phyloP scores from a whole-genome alignment of 2,113 vertebrate species.

The Trematocara nigrifrons region DNA sequence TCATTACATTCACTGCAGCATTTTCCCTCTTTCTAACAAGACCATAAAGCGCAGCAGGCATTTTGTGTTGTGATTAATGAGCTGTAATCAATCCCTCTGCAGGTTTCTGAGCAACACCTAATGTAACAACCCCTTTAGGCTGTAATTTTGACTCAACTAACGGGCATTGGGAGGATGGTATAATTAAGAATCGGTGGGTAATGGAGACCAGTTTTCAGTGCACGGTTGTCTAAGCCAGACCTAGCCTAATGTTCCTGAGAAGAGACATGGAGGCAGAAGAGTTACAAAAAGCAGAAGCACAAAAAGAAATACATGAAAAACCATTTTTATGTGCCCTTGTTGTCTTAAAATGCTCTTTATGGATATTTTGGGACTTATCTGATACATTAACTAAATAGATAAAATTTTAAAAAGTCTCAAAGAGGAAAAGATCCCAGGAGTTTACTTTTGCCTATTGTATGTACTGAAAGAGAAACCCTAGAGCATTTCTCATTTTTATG shows the following conservation, averaged over 20 bases:
- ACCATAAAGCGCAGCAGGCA: background rate
- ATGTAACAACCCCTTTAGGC: slow-evolving; percentile 20
- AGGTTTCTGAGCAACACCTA: slow-evolving; percentile 5
- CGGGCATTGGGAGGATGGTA: background rate
- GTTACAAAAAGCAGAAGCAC: background rate
- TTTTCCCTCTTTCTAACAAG: background rate
- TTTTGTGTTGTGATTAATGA: slow-evolving; percentile 1
- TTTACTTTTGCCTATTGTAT: background rate
- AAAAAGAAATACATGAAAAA: background rate
- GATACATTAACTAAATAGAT: background rate
- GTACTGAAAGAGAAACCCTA: background rate
- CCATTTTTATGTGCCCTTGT: fast-evolving
- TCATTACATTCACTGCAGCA: background rate
- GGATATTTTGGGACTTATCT: background rate
- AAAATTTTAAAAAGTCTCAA: fast-evolving
- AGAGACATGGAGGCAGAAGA: background rate
- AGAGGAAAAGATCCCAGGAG: background rate
- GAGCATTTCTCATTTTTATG: background rate
- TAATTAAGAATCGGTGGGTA: slow-evolving; percentile 20
- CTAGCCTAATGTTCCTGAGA: background rate
- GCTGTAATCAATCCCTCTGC: background rate
- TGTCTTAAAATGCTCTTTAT: background rate
- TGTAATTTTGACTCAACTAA: slow-evolving; percentile 18
- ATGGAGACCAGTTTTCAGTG: background rate
- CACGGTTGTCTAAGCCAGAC: background rate